These are phyloP conservation scores for Anguilla rostrata DNA, from an alignment of 2,113 vertebrate species.

Conservation along the genomic window DNA sequence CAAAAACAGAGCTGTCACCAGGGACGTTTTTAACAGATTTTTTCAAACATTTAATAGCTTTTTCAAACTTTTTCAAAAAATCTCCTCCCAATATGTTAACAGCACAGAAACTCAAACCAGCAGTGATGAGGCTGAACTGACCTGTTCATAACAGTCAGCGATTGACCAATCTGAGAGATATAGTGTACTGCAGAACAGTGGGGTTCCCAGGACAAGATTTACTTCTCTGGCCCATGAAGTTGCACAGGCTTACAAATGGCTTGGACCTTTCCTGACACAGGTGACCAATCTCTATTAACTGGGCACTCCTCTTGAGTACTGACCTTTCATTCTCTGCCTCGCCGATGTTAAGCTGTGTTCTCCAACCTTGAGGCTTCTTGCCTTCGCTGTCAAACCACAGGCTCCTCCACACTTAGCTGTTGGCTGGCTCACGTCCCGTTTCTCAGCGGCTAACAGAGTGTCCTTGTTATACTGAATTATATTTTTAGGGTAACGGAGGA, in stretches of 20 bases:
- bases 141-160: not conserved
- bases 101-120: not conserved
- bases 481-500: not conserved
- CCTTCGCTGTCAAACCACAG: not conserved
- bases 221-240: not conserved
- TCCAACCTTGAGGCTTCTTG: not conserved
- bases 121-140: not conserved
- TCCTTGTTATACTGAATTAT: not conserved
- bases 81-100: not conserved
- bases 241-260: not conserved
- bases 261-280: not conserved
- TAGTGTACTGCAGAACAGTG: not conserved
- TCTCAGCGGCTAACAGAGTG: not conserved
- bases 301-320: not conserved
- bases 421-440: not conserved
- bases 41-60: not conserved
- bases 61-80: not conserved
- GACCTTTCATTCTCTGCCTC: not conserved
- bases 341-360: not conserved
- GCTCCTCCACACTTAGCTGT: not conserved
- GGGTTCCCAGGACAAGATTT: not conserved
- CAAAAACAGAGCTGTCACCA: not conserved
- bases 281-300: not conserved
- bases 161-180: not conserved
- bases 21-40: not conserved